phyloP scores from a whole-genome alignment of 2,797 vertebrate genomes.

The Phoxinus dragarum region DNA sequence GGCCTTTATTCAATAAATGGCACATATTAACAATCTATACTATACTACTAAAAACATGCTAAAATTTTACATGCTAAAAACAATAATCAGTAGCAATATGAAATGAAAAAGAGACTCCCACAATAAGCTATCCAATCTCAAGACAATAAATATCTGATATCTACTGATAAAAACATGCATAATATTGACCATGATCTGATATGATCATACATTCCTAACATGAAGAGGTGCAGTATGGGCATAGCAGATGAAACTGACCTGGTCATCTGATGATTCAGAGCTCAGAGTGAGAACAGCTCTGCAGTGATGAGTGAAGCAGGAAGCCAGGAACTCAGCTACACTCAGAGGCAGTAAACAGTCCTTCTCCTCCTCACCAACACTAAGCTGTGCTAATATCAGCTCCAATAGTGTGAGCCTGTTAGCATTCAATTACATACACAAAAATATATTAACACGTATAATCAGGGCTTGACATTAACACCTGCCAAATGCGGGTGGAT shows the following conservation, averaged over 20 bases:
- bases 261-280: slow-evolving; percentile 70
- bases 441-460: not conserved
- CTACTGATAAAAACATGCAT: not conserved
- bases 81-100: not conserved
- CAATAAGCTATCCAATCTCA: not conserved
- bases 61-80: not conserved
- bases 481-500: no score
- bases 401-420: slow-evolving; percentile 87
- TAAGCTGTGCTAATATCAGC: slow-evolving; percentile 80
- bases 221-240: not conserved
- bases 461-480: no score
- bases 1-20: not conserved
- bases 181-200: no score
- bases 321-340: slow-evolving; percentile 82
- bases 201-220: not conserved
- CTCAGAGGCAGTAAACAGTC: slow-evolving; percentile 71
- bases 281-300: slow-evolving; percentile 82
- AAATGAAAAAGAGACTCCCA: not conserved
- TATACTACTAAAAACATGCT: not conserved
- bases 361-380: slow-evolving; percentile 69
- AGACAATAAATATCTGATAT: not conserved
- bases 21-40: not conserved
- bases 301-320: slow-evolving; percentile 83
- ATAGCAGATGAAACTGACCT: slow-evolving; percentile 75
- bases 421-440: slow-evolving; percentile 34